phyloP scores from a whole-genome alignment of 2,797 vertebrate genomes.

The Neosilurus mollespiculum region DNA sequence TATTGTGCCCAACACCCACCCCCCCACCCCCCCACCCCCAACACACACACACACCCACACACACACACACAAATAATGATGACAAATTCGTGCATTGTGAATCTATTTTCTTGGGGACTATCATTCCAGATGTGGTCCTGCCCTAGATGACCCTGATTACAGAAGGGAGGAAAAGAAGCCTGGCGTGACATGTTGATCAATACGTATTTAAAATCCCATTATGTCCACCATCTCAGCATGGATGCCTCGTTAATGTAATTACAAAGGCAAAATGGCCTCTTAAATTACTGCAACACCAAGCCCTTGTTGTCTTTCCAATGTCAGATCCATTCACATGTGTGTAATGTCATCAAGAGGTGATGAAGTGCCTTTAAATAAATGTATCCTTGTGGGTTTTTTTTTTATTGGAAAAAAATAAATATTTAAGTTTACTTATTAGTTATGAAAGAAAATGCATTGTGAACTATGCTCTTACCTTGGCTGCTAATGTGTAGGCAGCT shows the following conservation, averaged over 20 bases:
- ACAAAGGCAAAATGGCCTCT: constrained; percentile 53
- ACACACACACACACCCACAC: too few relatives aligned
- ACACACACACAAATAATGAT: neutral
- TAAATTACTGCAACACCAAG: constrained; percentile 55
- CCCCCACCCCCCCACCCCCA: too few relatives aligned
- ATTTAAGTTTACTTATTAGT: neutral
- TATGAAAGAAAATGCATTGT: neutral
- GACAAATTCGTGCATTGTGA: neutral
- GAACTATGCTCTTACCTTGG: neutral
- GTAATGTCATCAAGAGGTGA: neutral
- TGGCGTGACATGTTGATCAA: constrained; percentile 56
- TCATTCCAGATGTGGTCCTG: constrained; percentile 41
- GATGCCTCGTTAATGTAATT: constrained; percentile 60
- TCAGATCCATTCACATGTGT: constrained; percentile 41
- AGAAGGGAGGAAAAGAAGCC: constrained; percentile 45
- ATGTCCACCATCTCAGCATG: constrained; percentile 48
- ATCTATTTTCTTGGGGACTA: constrained; percentile 2
- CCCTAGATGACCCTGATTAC: constrained; percentile 50
- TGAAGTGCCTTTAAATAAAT: neutral
- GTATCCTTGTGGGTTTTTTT: neutral
- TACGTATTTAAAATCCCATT: constrained; percentile 61
- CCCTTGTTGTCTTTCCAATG: constrained; percentile 40
- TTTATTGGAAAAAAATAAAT: neutral
- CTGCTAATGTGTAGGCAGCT: constrained; percentile 14
- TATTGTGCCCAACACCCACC: neutral